A percentile compares a stretch with the other conserved stretches of the same genome.
Conservation (phyloP, 1,140 invertebrate genomes). For the Nylanderia fulva region DNA sequence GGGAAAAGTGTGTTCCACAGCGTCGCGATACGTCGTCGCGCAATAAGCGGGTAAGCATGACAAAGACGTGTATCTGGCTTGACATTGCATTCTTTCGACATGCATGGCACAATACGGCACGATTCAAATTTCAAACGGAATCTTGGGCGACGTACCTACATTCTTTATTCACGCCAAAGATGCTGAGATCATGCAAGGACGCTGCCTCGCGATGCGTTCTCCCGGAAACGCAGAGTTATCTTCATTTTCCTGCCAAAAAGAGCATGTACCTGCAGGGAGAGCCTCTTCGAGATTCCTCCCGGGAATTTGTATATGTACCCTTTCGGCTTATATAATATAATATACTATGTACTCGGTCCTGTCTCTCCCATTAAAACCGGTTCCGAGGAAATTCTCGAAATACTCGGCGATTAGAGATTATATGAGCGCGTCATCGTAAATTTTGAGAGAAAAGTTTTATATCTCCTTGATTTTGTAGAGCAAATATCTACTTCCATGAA, state of each 20-base stretch:
- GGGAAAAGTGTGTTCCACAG: constrained; percentile 1
- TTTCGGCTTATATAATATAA: too few relatives aligned
- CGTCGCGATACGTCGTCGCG: constrained; percentile 16
- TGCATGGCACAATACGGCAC: neutral
- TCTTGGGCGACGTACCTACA: constrained; percentile 33
- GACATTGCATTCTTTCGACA: constrained; percentile 39
- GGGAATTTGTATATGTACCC: constrained; percentile 15
- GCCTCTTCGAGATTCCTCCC: constrained; percentile 34
- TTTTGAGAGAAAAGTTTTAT: neutral
- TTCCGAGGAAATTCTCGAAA: constrained; percentile 28
- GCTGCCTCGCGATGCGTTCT: constrained; percentile 1
- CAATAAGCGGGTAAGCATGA: neutral
- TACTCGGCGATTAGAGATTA: constrained; percentile 46
- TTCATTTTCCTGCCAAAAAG: constrained; percentile 16
- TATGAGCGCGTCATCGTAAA: constrained; percentile 15
- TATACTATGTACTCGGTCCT: constrained; percentile 12
- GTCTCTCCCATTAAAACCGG: constrained; percentile 11
- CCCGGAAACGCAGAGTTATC: constrained; percentile 57
- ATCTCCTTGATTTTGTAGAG: neutral
- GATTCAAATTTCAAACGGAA: constrained; percentile 55
- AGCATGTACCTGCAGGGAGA: neutral
- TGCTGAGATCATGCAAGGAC: constrained; percentile 17
- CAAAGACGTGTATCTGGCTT: constrained; percentile 14
- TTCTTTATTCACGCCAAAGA: constrained; percentile 49
- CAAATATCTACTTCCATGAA: neutral